Evolutionary conservation across 2,888 invertebrate genomes (phyloP).

Genomic region (Emesis castigata): DNA sequence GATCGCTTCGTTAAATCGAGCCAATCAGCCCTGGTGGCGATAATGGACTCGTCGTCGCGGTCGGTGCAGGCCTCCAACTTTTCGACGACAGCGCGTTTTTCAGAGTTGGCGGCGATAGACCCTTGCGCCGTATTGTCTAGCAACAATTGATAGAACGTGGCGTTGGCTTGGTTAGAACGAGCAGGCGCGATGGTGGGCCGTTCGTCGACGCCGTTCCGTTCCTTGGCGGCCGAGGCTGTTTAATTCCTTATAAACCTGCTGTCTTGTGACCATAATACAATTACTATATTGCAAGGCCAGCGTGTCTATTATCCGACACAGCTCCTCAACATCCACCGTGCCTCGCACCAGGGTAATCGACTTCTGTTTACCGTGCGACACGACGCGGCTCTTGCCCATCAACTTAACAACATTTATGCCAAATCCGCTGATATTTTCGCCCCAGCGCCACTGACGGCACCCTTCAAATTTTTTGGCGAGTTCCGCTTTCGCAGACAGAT

Average conservation of each 20-base stretch:
- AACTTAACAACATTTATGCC: no score
- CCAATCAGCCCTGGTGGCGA: no score
- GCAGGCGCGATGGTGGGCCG: not conserved
- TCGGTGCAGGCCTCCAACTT: slow-evolving; percentile 9
- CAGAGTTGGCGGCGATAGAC: slow-evolving; percentile 6
- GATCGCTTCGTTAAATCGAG: no score
- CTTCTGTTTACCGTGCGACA: no score
- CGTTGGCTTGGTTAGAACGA: not conserved
- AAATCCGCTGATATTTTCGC: no score
- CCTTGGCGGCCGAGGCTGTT: not conserved
- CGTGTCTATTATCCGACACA: no score
- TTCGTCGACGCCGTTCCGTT: no score
- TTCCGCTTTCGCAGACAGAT: not conserved
- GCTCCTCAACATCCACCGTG: no score
- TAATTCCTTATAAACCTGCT: not conserved
- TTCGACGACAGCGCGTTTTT: not conserved
- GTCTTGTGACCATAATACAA: not conserved
- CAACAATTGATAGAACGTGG: not conserved
- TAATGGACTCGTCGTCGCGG: not conserved
- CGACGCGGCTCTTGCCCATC: no score
- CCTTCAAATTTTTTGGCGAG: no score
- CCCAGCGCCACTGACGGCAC: no score
- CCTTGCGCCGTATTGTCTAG: not conserved
- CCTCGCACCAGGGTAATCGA: no score
- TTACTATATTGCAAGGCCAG: not conserved